Evolutionary conservation across 2,113 vertebrate genomes (phyloP), one percentile per base, ranked within the genome.

Genomic region (Ramphastos sulfuratus): DNA sequence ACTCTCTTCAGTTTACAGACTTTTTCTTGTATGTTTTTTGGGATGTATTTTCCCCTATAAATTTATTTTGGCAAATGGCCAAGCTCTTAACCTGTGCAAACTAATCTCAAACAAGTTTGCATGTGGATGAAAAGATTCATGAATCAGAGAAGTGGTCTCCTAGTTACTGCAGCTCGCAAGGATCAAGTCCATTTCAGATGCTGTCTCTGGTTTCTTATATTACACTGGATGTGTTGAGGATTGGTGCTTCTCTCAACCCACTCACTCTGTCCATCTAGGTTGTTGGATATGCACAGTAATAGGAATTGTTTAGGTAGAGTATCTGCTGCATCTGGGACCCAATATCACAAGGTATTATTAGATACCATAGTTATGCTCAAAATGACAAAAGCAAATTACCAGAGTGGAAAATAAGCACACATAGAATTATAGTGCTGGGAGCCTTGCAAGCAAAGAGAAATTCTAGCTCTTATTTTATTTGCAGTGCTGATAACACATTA

Each of bases 141-240:
- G 28, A 48, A 6, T 11, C 0, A 1, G 27, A 82, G 35, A 21
- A 7, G 24, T 25, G 15, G 17, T 42, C 48, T 16, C 15, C 23
- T 46, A 13, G 30, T 20, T 52, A 6, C 14, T 48, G 46, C 25
- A 54, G n/a, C 24, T 83, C 5, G 8, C 0, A 0, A 61, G 30
- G 65, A 31, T 23, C 7, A 30, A 69, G 1, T 9, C 9, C 3
- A 0, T 67, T 80, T 74, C n/a, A n/a, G 65, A 16, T 17, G 21
- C 31, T 71, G 5, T 39, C 61, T 52, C 42, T 88, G n/a, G 11
- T 33, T 84, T 55, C 56, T 64, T 42, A 27, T 31, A 48, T 60
- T 70, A 10, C 0, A 0, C 5, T 44, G 75, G 33, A 10, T 8
- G 9, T 0, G 0, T 3, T 67, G 73, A 20, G n/a, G 7, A 33